These are phyloP conservation scores for Drosophila helvetica DNA, from an alignment of 2,888 invertebrate genomes.

Conservation along the genomic window DNA sequence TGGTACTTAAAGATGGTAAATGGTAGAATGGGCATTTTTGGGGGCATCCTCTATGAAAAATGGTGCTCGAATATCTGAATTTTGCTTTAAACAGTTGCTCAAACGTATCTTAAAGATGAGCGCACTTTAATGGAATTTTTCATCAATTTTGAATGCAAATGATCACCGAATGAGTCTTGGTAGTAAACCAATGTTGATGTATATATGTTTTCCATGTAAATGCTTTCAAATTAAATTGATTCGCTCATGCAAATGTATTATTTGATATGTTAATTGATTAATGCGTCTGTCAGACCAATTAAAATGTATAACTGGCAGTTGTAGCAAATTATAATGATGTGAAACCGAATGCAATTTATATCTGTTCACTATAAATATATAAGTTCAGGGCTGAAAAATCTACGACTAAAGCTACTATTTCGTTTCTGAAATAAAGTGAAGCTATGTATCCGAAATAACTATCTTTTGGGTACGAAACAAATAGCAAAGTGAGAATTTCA, in stretches of 20 bases:
- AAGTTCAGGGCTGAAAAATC: no score
- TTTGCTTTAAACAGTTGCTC: neutral
- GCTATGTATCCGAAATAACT: no score
- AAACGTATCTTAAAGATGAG: neutral
- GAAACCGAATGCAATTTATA: neutral
- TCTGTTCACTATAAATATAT: no score
- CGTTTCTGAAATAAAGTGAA: no score
- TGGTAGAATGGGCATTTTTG: neutral
- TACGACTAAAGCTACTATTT: no score
- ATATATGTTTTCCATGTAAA: neutral
- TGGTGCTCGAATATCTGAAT: no score
- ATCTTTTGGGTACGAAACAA: no score
- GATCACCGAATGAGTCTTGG: no score
- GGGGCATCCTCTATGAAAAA: neutral
- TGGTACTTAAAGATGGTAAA: conserved; percentile 18
- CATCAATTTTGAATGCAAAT: neutral
- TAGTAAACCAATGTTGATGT: no score
- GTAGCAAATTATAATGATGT: neutral
- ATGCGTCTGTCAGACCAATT: neutral
- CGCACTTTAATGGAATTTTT: neutral
- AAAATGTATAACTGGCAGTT: conserved; percentile 6
- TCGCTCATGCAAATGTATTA: neutral
- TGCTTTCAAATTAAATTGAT: neutral
- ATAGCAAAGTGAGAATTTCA: no score
- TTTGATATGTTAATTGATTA: conserved; percentile 8